Conservation (phyloP, 2,113 vertebrate genomes). For the Malaclemys terrapin region DNA sequence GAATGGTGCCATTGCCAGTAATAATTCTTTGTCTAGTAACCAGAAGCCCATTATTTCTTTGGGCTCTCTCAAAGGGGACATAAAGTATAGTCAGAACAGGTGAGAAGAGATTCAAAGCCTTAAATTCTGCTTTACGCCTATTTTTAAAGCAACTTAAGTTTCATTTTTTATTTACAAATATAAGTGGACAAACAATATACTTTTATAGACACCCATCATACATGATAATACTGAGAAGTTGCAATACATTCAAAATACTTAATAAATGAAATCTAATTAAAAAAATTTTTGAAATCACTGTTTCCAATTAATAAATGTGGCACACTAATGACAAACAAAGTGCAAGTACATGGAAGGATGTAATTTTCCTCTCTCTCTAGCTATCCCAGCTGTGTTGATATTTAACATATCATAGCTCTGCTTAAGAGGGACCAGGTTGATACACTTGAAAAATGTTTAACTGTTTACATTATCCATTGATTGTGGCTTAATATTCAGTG, state of each 20-base stretch:
- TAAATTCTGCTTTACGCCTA: neutral
- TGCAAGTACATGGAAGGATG: neutral
- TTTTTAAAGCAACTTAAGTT: rapidly evolving
- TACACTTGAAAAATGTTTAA: neutral
- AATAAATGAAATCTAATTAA: neutral
- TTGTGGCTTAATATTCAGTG: neutral
- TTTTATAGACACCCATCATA: neutral
- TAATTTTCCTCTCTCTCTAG: neutral
- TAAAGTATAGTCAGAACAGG: neutral
- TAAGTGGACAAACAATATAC: neutral
- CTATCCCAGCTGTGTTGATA: neutral
- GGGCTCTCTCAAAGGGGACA: neutral
- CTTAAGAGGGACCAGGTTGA: neutral
- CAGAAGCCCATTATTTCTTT: slow-evolving; percentile 14
- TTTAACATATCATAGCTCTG: neutral
- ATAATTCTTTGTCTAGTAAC: slow-evolving; percentile 32
- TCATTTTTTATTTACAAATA: neutral
- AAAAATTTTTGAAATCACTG: neutral
- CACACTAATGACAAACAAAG: neutral
- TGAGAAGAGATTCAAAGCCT: neutral
- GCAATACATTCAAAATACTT: neutral
- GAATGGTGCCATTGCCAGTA: neutral
- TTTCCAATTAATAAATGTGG: neutral
- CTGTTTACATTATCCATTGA: neutral
- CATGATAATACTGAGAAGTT: neutral